phyloP scores from a whole-genome alignment of 2,113 vertebrate species.

The Forbesichthys papilliferus region DNA sequence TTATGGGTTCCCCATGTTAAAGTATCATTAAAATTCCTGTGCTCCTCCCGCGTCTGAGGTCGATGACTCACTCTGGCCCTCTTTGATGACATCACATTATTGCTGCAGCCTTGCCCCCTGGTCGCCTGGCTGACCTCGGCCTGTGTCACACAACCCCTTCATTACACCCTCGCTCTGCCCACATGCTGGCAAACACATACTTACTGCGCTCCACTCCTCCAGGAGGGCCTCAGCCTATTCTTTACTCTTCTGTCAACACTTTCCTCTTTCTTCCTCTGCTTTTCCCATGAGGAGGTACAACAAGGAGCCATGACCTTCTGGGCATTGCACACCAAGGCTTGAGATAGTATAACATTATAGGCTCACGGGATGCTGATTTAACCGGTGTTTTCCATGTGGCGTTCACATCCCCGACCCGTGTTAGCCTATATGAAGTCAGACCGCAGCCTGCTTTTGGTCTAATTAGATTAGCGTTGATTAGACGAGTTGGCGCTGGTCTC shows the following conservation, averaged over 20 bases:
- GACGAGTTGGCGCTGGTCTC: constrained; percentile 50
- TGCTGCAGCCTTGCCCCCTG: constrained; percentile 54
- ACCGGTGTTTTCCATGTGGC: constrained; percentile 22
- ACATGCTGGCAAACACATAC: constrained; percentile 56
- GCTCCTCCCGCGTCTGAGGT: constrained; percentile 61
- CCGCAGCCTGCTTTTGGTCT: constrained; percentile 59
- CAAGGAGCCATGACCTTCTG: constrained; percentile 36
- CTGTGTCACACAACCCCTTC: constrained; percentile 62
- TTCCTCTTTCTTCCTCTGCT: constrained; percentile 40
- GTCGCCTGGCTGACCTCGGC: constrained; percentile 66
- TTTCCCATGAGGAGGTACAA: constrained; percentile 52
- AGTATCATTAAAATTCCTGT: constrained; percentile 67
- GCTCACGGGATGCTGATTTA: constrained; percentile 30
- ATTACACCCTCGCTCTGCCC: constrained; percentile 68
- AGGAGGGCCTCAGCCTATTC: constrained; percentile 34
- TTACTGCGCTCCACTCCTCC: constrained; percentile 53
- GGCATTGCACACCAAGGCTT: constrained; percentile 29
- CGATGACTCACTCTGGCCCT: constrained; percentile 68
- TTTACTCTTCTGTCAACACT: constrained; percentile 42
- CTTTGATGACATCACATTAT: constrained; percentile 78
- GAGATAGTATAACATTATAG: constrained; percentile 49
- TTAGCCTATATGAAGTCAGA: constrained; percentile 39
- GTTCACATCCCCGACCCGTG: constrained; percentile 27
- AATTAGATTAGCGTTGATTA: constrained; percentile 69
- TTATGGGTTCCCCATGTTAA: constrained; percentile 56